phyloP scores from a whole-genome alignment of 2,113 vertebrate genomes.

The Galeopterus variegatus region DNA sequence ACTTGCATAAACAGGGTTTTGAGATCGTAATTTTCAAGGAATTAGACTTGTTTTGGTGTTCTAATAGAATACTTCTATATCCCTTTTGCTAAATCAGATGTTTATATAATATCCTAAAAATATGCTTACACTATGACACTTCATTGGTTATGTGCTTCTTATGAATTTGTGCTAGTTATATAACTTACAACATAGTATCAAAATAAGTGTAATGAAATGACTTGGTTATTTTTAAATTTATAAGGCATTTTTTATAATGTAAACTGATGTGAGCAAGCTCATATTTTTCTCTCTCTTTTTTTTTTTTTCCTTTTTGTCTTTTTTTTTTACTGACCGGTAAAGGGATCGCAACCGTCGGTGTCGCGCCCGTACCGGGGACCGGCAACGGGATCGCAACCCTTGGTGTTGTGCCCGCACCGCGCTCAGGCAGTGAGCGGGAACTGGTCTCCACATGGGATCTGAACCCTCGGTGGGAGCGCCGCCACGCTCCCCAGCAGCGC shows the following conservation, averaged over 20 bases:
- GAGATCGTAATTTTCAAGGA: background rate
- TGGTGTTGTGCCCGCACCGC: no score
- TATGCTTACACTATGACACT: background rate
- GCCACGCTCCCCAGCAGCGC: no score
- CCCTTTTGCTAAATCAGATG: background rate
- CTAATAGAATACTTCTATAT: background rate
- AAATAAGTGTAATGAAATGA: background rate
- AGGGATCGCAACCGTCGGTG: no score
- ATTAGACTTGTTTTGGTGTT: background rate
- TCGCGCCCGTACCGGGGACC: no score
- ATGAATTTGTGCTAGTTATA: slow-evolving; percentile 12
- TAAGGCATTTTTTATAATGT: background rate
- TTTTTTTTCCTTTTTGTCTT: no score
- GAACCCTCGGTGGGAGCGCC: no score
- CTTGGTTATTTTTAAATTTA: background rate
- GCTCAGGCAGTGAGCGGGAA: no score
- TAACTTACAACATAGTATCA: background rate
- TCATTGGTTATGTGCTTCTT: background rate
- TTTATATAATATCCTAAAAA: slow-evolving; percentile 10
- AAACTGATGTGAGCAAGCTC: background rate
- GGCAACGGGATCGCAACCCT: no score
- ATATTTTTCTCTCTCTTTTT: slow-evolving; percentile 30
- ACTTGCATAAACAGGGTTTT: background rate
- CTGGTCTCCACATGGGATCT: no score
- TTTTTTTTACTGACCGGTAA: no score